Base-by-base conservation (phyloP, 1,140 invertebrate species). In the Whitmania pigra region DNA sequence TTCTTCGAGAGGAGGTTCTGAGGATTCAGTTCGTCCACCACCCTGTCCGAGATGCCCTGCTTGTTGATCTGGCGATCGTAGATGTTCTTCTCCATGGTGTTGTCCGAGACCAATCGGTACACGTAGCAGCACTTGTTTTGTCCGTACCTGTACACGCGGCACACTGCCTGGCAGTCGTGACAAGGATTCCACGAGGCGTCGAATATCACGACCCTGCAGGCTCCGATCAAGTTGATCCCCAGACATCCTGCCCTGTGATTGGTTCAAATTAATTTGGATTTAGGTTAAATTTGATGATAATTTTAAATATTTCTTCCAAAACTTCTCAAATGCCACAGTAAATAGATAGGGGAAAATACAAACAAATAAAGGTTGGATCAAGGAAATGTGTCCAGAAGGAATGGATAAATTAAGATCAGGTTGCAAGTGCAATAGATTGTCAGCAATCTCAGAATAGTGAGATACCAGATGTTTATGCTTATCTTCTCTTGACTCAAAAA, bases 131-230 rank as follows among this genome's bases (percentile, higher is more conserved):
- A 90, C 79, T 98, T 99, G 72, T 87, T 83, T 78, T 88, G 87
- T 18, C 87, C 87, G 79, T 87, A 97, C 80, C 93, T 87, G 81
- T 97, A 99, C 53, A 99, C 93, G 77, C 96, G 84, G 82, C 95
- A 99, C 1, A 99, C 93, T 69, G 95, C 95, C 75, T 83, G 84
- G 11, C 79, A 77, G 75, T 85, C 84, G 0, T 86, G 71, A 79
- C 95, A 97, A n/a, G 96, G 96, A 84, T 99, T 99, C 94, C 95
- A 99, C 5, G 92, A 96, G 53, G 94, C 94, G 84, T 99, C 96
- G 78, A 98, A 90, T 43, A 99, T 93, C 29, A 99, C 89, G 0
- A 97, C 95, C 67, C 96, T 84, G 84, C 97, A 98, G 0, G 96
- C 96, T 29, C 94, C 95, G 31, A 86, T 79, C 27, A 99, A 86